Evolutionary conservation across 2,113 vertebrate species (phyloP), one percentile per base, ranked within the genome.

Genomic region (Scomber japonicus): DNA sequence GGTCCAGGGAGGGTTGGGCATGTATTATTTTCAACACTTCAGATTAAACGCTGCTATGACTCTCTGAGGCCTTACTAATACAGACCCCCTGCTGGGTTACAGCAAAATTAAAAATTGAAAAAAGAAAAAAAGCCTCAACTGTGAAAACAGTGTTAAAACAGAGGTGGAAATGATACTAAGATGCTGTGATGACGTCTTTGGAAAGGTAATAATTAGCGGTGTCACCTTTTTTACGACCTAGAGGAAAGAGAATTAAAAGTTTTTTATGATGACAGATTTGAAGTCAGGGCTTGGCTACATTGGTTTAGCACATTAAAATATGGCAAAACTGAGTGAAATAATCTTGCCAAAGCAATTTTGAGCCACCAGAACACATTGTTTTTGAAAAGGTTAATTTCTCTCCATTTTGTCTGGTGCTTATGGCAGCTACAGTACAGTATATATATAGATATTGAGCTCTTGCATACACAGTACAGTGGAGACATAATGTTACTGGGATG

Each of bases 11-110:
- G 87, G 31, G 71, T 57, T 83, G 49, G 68, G 75, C 68, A 84
- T 57, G 79, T 87, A 88, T 88, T 86, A 91, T 89, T 92, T 92
- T 92, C 88, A 89, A 89, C 86, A 91, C 86, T 86, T 85, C 64
- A 88, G 85, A 91, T 88, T 91, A 91, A 89, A 86, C 46, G 44
- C 54, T 68, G 71, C 68, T 79, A 85, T 17, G 51, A 65, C 83
- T 90, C 91, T 87, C 86, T 11, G 67, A 80, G 61, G 91, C 56
- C 81, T 85, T 64, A 69, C 78, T 89, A 87, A 82, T 21, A 64
- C 72, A 64, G 81, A 86, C 83, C 84, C 85, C 91, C 87, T 87
- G 84, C 86, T 84, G 87, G 59, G 71, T 88, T 89, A 80, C 72
- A 76, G 69, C 46, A 17, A 90, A 88, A 85, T 89, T 75, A 78